phyloP scores from a whole-genome alignment of 2,113 vertebrate species.

The Nycticryphes semicollaris region DNA sequence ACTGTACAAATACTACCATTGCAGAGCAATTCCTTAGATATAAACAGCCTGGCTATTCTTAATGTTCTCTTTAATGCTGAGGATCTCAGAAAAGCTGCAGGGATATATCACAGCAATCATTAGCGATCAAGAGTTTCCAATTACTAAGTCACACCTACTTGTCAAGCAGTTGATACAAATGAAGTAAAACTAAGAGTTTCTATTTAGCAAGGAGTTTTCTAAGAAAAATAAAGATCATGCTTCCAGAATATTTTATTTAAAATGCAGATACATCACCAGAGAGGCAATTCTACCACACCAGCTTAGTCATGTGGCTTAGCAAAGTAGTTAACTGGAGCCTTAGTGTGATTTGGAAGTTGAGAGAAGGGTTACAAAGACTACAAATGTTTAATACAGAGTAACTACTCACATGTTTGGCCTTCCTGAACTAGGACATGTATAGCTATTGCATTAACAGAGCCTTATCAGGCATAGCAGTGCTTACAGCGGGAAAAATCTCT shows the following conservation, averaged over 20 bases:
- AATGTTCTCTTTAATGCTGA: conserved; percentile 28
- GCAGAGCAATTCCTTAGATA: conserved; percentile 54
- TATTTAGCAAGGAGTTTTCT: conserved; percentile 47
- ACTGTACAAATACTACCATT: conserved; percentile 34
- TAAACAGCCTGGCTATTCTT: conserved; percentile 29
- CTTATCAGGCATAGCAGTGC: not conserved
- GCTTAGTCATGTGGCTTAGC: not conserved
- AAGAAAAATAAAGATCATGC: not conserved
- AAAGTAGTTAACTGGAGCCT: not conserved
- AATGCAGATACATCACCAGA: not conserved
- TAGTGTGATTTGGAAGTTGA: not conserved
- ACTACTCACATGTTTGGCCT: not conserved
- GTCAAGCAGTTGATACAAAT: conserved; percentile 50
- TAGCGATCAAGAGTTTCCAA: conserved; percentile 61
- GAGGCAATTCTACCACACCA: not conserved
- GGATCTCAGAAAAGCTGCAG: conserved; percentile 26
- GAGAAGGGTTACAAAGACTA: not conserved
- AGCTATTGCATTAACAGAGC: not conserved
- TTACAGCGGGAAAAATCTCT: not conserved
- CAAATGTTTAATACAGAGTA: not conserved
- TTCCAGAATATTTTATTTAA: not conserved
- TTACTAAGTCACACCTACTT: conserved; percentile 55
- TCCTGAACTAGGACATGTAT: not conserved
- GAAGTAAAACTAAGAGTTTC: conserved; percentile 12
- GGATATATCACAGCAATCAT: conserved; percentile 43